Conservation (phyloP, 2,888 invertebrate genomes). For the Autographa gamma region DNA sequence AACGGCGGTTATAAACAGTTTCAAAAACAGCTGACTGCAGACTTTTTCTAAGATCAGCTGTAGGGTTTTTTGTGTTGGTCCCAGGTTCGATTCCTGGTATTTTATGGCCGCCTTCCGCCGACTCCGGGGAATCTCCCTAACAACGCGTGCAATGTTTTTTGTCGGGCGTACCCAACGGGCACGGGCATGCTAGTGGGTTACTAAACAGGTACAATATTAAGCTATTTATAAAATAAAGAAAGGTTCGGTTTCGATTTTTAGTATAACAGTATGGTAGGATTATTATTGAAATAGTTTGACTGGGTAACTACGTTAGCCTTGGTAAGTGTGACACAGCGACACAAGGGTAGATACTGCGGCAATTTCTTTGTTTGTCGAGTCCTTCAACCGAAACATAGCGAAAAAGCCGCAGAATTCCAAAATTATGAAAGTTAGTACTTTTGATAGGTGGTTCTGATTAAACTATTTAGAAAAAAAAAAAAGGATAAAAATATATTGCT, state of each 20-base stretch:
- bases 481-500: no score
- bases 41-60: conserved; percentile 45
- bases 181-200: neutral
- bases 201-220: conserved; percentile 2
- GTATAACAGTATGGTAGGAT: neutral
- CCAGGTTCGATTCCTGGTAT: conserved; percentile 49
- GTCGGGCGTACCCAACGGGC: neutral
- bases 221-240: conserved; percentile 3
- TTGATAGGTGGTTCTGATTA: no score
- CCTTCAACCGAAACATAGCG: no score
- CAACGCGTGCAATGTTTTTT: conserved; percentile 18
- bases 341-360: neutral
- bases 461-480: no score
- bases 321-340: neutral
- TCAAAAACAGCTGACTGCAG: conserved; percentile 38
- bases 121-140: conserved; percentile 29
- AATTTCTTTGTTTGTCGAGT: no score
- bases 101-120: conserved; percentile 37
- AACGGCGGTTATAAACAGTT: conserved; percentile 4
- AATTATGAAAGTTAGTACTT: no score
- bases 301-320: neutral
- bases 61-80: conserved; percentile 23
- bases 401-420: no score
- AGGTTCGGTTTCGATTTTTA: neutral
- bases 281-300: neutral